phyloP scores from a whole-genome alignment of 2,888 invertebrate genomes.

The Lasioglossum figueresi region DNA sequence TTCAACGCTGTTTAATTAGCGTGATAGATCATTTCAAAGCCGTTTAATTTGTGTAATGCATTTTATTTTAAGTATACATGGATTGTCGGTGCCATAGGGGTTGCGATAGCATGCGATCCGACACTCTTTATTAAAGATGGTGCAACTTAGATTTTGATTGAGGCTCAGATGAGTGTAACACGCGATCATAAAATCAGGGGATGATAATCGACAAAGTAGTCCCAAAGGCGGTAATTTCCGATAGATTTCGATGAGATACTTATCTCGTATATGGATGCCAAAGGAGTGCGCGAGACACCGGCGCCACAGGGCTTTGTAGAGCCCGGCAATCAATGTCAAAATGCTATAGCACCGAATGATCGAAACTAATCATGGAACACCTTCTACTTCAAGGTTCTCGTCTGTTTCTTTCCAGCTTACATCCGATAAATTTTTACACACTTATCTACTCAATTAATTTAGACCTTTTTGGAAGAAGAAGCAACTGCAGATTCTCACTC shows the following conservation, averaged over 20 bases:
- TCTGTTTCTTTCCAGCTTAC: neutral
- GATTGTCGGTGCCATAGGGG: neutral
- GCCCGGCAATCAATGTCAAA: slow-evolving; percentile 3
- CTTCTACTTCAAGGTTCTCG: neutral
- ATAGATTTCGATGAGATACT: slow-evolving; percentile 10
- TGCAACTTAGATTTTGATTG: neutral
- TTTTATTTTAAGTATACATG: neutral
- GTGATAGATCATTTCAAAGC: neutral
- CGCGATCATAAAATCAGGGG: neutral
- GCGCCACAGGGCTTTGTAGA: slow-evolving; percentile 1
- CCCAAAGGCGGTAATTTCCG: slow-evolving; percentile 8
- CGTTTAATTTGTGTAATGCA: neutral
- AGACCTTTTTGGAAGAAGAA: too few species aligned
- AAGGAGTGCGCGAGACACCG: neutral
- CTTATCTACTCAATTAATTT: neutral
- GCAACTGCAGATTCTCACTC: too few species aligned
- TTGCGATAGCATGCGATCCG: neutral
- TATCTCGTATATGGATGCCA: neutral
- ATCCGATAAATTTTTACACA: neutral
- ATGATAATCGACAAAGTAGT: slow-evolving; percentile 11
- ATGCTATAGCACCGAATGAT: neutral
- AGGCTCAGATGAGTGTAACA: neutral
- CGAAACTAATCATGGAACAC: slow-evolving; percentile 4
- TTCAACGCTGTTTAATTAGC: neutral
- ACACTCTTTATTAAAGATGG: neutral